Evolutionary conservation across 2,888 invertebrate species (phyloP), one percentile per base, ranked within the genome.

Genomic region (Harmothoe impar): DNA sequence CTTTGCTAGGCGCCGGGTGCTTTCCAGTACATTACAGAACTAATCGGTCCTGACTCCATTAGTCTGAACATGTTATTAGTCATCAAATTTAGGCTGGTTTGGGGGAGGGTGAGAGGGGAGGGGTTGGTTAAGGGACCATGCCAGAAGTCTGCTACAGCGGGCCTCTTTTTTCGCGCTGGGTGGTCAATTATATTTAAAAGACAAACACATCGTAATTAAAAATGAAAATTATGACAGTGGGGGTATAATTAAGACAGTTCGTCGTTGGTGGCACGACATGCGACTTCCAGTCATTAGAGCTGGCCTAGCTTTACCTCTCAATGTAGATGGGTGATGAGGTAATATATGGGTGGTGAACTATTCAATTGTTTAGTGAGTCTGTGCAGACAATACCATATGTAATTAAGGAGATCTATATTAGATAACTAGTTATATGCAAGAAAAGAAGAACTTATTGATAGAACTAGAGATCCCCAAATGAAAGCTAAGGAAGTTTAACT

Each of bases 11-110:
- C 54, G n/a, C 25, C 25, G 52, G 29, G 52, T 7, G 31, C 86
- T 86, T 86, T 86, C 86, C 86, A 54, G 52, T 31, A 86, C 86
- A 86, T 86, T 86, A 86, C 54, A n/a, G 20, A 23, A 52, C 31
- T 86, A 86, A 86, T 86, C 33, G 86, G 86, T 31, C 56, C 86
- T 54, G 86, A 86, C 86, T 86, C 86, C 86, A 86, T 86, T 54
- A 86, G 29, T 54, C 23, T 29, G 10, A 52, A 20, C 29, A 20
- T 54, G 25, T 17, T 86, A 86, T 86, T 86, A 86, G 86, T 86
- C 86, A 86, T 86, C 86, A 25, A n/a, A 23, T 15, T 15, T 25
- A 25, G 72, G 72, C 15, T n/a, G 72, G 72, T 29, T 23, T 23
- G 68, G 25, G 72, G 72, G 62, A 62, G 72, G 72, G 29, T 72